Evolutionary conservation across 2,888 invertebrate genomes (phyloP), one percentile per base, ranked within the genome.

Genomic region (Nematopogon swammerdamellus): DNA sequence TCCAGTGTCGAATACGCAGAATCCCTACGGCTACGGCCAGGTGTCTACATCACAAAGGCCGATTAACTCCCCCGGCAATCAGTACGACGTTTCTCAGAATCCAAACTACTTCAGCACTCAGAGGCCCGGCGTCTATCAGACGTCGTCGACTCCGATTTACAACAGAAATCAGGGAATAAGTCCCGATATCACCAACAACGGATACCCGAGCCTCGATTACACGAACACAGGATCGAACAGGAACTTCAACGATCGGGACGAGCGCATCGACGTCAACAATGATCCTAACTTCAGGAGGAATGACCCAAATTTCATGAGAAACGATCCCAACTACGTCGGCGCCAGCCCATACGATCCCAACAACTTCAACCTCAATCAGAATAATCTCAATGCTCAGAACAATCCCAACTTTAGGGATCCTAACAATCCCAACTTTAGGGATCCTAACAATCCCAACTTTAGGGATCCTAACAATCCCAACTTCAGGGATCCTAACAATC

Each of bases 301-400:
- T 42, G 82, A 83, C 54, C 81, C 83, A 0, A 82, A 82, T 58
- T 82, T 82, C 18, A 67, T 72, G 2, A 69, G 74, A 1, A 73
- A 66, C 47, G 75, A 80, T 56, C 76, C 75, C 0, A 77, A 71
- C 55, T 77, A 66, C 42, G 70, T 67, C 1, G 77, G 77, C 3
- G 60, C 71, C 0, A 76, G 73, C 54, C 76, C 76, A 18, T 77
- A 73, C 45, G 72, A 73, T 44, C 73, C 77, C 17, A 72, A 74
- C 42, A 62, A 46, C 25, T 14, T 17, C 17, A 44, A 44, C 18
- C 46, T n/a, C 19, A 18, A 48, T 42, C 44, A 19, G 19, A 44
- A 46, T n/a, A 19, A 52, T 45, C 50, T 48, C 11, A 36, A 49
- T 42, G 30, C 48, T n/a, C 49, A 44, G 29, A 79, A 67, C 54